Evolutionary conservation across 2,888 invertebrate genomes (phyloP).

Genomic region (Drosophila lutescens): DNA sequence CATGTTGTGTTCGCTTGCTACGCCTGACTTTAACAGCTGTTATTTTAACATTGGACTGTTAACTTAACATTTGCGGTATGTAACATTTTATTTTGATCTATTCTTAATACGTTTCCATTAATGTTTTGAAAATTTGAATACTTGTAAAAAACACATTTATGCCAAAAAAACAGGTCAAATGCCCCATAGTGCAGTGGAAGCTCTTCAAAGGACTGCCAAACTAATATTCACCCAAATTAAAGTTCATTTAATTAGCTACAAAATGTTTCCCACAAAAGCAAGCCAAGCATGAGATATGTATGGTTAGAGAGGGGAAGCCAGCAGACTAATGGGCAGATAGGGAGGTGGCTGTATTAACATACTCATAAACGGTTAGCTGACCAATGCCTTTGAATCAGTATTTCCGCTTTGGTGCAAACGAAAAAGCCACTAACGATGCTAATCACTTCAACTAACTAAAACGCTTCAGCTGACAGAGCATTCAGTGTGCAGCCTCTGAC

Average conservation of each 20-base stretch:
- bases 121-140: too few species aligned
- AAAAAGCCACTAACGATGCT: conserved; percentile 78
- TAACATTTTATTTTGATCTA: too few species aligned
- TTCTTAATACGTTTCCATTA: too few species aligned
- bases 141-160: too few species aligned
- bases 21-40: too few species aligned
- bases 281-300: conserved; percentile 17
- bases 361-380: conserved; percentile 56
- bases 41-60: too few species aligned
- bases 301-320: neutral
- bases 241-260: conserved; percentile 50
- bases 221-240: conserved; percentile 29
- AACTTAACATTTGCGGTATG: too few species aligned
- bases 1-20: too few species aligned
- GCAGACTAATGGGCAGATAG: conserved; percentile 1
- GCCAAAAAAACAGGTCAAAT: too few species aligned
- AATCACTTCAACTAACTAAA: conserved; percentile 78
- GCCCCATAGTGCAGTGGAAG: neutral
- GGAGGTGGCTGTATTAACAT: conserved; percentile 18
- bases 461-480: conserved; percentile 65
- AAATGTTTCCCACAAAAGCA: conserved; percentile 39
- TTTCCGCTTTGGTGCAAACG: conserved; percentile 74
- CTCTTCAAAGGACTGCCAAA: conserved; percentile 24
- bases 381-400: conserved; percentile 62
- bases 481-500: conserved; percentile 37